Percentiles rank a stretch among this genome's conserved stretches.
These are phyloP conservation scores for Aphrocallistes beatrix DNA, from an alignment of 37 sponge, comb jelly and placozoan species.

Conservation along the genomic window DNA sequence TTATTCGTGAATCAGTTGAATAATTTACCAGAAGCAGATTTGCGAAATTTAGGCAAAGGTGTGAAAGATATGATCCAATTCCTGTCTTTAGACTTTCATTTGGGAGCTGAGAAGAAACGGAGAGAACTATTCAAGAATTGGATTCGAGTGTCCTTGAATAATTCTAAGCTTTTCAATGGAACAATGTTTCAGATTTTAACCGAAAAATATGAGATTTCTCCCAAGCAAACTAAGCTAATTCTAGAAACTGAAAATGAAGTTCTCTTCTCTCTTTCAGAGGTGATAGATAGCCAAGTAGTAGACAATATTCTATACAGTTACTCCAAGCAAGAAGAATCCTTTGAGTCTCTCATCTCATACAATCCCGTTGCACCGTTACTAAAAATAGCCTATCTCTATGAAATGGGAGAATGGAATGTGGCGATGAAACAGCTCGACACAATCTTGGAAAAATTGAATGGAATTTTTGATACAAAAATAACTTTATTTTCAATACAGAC, in stretches of 20 bases:
- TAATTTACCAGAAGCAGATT: background rate
- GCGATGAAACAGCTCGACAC: background rate
- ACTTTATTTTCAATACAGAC: background rate
- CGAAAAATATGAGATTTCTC: background rate
- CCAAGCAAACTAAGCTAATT: background rate
- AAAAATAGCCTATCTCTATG: background rate
- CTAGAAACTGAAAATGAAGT: background rate
- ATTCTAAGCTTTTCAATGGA: background rate
- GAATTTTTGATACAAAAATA: background rate
- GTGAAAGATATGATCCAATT: background rate
- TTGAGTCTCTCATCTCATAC: background rate
- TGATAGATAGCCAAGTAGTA: background rate
- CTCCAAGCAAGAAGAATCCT: background rate
- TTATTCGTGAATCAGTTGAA: background rate
- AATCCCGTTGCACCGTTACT: background rate
- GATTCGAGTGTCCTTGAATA: background rate
- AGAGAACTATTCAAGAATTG: background rate
- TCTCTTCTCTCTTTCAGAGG: background rate
- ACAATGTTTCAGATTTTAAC: background rate
- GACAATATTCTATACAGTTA: background rate
- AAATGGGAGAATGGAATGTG: background rate
- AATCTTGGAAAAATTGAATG: background rate
- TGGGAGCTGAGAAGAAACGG: background rate
- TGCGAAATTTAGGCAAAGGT: background rate
- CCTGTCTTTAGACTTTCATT: background rate